Conservation (phyloP, 2,113 vertebrate genomes). For the Alaudala cheleensis region DNA sequence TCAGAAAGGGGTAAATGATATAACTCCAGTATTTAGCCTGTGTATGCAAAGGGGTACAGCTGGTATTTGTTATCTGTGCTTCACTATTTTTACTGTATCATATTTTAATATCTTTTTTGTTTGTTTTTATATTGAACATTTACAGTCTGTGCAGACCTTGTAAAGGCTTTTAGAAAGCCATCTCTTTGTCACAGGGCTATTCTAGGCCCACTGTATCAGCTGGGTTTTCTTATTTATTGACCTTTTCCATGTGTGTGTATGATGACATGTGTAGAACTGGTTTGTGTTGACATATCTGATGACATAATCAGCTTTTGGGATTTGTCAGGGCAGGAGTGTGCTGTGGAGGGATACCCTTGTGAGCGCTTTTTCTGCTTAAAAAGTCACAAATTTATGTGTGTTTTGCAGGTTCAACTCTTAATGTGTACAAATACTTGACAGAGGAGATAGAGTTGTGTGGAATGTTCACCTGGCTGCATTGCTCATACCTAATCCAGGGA, state of each 20-base stretch:
- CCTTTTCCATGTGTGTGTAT: not conserved
- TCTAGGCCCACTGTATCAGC: conserved; percentile 2
- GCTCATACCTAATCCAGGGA: not conserved
- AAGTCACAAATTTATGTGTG: not conserved
- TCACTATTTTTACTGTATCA: not conserved
- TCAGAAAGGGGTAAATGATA: not conserved
- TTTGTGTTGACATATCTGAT: not conserved
- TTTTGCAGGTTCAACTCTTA: not conserved
- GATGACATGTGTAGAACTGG: not conserved
- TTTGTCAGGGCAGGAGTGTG: not conserved
- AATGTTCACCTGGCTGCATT: not conserved
- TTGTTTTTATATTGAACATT: not conserved
- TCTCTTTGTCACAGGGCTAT: not conserved
- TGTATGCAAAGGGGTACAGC: not conserved
- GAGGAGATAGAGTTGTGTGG: not conserved
- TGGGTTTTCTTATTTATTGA: conserved; percentile 38
- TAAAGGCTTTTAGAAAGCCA: conserved; percentile 31
- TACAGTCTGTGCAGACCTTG: not conserved
- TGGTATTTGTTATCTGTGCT: not conserved
- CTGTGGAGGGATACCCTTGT: not conserved
- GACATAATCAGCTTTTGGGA: not conserved
- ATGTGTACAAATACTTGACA: not conserved
- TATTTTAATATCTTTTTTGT: not conserved
- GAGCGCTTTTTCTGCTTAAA: not conserved
- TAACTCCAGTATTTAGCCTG: not conserved